Conservation (phyloP, 2,113 vertebrate genomes). For the Ellobius talpinus region DNA sequence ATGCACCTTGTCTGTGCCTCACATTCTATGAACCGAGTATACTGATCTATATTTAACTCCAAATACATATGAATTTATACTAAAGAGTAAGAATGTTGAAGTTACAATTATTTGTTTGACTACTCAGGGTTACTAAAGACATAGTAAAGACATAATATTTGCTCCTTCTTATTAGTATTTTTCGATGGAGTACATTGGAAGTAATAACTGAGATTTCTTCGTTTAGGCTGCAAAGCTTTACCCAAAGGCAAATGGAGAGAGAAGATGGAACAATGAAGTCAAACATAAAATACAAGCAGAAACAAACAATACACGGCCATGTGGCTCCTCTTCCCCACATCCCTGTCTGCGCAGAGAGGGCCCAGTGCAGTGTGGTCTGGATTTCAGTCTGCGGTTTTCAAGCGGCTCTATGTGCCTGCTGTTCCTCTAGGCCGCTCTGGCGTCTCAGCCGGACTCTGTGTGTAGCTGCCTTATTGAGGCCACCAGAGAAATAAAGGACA, state of each 20-base stretch:
- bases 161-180: background rate
- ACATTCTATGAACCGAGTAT: background rate
- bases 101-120: background rate
- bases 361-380: too few relatives aligned
- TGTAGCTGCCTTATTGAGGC: background rate
- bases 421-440: background rate
- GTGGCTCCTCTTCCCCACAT: background rate
- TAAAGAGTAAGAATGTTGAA: background rate
- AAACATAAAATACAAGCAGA: too few relatives aligned
- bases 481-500: too few relatives aligned
- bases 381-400: too few relatives aligned
- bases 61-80: background rate
- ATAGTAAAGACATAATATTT: background rate
- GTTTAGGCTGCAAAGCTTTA: background rate
- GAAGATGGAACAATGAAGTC: background rate
- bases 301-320: background rate
- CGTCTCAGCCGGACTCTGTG: background rate
- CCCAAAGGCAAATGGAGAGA: background rate
- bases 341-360: background rate
- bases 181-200: background rate
- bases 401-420: background rate
- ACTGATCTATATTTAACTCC: background rate
- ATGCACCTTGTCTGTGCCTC: background rate
- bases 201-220: background rate
- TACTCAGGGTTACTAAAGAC: background rate